A percentile compares a stretch with the other conserved stretches of the same genome.
These are phyloP conservation scores for Pterostichus madidus DNA, from an alignment of 2,888 invertebrate species.

Conservation along the genomic window DNA sequence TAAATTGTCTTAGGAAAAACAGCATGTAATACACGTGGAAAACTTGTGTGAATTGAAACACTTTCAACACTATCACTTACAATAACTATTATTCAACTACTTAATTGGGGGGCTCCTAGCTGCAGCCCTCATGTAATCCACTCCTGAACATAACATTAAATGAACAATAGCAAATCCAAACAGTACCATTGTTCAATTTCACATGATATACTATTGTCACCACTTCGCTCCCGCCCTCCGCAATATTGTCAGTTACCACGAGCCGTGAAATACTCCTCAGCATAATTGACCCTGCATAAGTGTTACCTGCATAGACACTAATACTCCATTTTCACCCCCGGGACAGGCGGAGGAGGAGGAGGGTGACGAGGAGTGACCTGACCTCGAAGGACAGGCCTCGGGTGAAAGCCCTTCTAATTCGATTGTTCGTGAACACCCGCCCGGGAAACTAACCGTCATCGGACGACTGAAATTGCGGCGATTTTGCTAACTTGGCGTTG, in stretches of 20 bases:
- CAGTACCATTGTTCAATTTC: background rate
- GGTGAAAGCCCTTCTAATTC: constrained; percentile 30
- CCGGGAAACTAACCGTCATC: background rate
- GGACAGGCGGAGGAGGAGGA: background rate
- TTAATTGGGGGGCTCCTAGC: no score
- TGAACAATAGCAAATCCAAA: background rate
- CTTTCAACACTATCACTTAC: no score
- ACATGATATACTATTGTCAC: background rate
- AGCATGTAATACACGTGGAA: no score
- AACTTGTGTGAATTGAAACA: no score
- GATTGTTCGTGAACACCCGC: constrained; percentile 20
- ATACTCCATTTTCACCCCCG: constrained; percentile 8
- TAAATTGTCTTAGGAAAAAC: no score
- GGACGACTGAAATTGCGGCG: background rate
- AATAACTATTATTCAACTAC: no score
- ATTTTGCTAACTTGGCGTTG: no score
- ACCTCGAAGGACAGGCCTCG: constrained; percentile 1
- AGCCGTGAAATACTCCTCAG: constrained; percentile 5
- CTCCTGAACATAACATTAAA: background rate
- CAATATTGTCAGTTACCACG: background rate
- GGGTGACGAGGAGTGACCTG: background rate
- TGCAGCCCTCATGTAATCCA: no score
- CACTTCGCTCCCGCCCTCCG: no score
- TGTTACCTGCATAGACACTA: constrained; percentile 42
- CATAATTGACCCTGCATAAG: constrained; percentile 33